Evolutionary conservation across 1,140 invertebrate genomes (phyloP), one percentile per base, ranked within the genome.

Genomic region (Plectus sambesii): DNA sequence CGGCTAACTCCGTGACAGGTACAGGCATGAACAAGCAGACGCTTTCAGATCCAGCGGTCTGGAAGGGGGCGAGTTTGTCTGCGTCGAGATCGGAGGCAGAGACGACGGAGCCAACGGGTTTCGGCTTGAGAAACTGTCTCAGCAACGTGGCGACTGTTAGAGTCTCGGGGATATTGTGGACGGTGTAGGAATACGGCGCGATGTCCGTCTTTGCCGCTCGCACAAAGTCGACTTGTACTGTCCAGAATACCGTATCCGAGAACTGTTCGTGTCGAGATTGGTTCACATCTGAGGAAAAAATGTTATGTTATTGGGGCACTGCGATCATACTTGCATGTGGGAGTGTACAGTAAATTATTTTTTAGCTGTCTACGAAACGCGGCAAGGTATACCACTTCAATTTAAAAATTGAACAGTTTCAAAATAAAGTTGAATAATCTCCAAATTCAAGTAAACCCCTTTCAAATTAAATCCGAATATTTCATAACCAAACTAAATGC

Each of bases 191-290:
- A 26, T 58, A 56, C 3, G 41, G 44, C 8, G 27, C 38, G n/a
- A n/a, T n/a, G n/a, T 30, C 41, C 51, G n/a, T 42, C 39, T 26
- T 25, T 36, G 46, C 30, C 39, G 54, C 8, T 8, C 47, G 25
- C 41, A 24, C 41, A 42, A 56, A 56, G 5, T 33, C 35, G 5
- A 56, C 17, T 26, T 56, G 42, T 15, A 56, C 22, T 20, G 12
- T 51, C 55, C 55, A 56, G 27, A 56, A 55, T 19, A 56, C 26
- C 3, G 29, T 56, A 27, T 56, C 51, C 15, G 55, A 56, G 19
- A 52, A 58, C 43, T 56, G 53, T 24, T 56, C 53, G 33, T 56
- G 53, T 23, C 53, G 53, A n/a, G 53, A 50, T 3, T 23, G 29
- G 35, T 56, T 45, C 23, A n/a, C 20, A 48, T 4, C 20, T 5